phyloP scores from a whole-genome alignment of 2,888 invertebrate genomes.

The Dermolepida albohirtum region DNA sequence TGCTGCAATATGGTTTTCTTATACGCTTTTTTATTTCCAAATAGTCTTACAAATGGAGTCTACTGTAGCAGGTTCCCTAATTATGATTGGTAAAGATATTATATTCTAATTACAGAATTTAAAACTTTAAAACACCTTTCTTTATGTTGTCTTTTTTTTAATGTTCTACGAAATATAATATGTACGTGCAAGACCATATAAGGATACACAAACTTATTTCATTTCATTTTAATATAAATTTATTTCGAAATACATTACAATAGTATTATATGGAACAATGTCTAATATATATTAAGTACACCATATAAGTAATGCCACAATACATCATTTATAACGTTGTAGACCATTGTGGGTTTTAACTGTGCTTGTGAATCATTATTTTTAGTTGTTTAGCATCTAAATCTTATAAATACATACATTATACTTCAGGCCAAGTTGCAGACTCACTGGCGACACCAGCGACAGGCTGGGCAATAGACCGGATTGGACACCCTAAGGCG shows the following conservation, averaged over 20 bases:
- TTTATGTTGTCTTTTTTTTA: constrained; percentile 40
- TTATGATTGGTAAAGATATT: constrained; percentile 73
- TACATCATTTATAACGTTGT: constrained; percentile 16
- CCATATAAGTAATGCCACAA: constrained; percentile 1
- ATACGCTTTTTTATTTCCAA: constrained; percentile 85
- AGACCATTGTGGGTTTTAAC: constrained; percentile 11
- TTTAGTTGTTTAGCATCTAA: constrained; percentile 30
- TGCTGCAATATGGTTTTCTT: constrained; percentile 95
- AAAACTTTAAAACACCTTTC: constrained; percentile 29
- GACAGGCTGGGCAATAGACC: constrained; percentile 85
- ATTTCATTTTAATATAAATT: no score
- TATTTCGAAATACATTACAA: no score
- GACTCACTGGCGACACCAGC: constrained; percentile 89
- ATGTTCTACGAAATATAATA: constrained; percentile 11
- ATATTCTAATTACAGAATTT: constrained; percentile 5
- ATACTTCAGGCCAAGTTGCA: constrained; percentile 79
- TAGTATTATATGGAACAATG: no score
- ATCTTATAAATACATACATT: constrained; percentile 21
- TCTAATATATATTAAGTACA: constrained; percentile 1
- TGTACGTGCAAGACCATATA: no score
- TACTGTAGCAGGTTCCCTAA: constrained; percentile 71
- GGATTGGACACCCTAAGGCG: constrained; percentile 79
- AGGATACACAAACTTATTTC: no score
- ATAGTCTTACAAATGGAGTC: constrained; percentile 71
- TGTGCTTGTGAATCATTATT: constrained; percentile 34